These are phyloP conservation scores for Semaprochilodus insignis DNA, from an alignment of 2,797 vertebrate species.

Conservation along the genomic window DNA sequence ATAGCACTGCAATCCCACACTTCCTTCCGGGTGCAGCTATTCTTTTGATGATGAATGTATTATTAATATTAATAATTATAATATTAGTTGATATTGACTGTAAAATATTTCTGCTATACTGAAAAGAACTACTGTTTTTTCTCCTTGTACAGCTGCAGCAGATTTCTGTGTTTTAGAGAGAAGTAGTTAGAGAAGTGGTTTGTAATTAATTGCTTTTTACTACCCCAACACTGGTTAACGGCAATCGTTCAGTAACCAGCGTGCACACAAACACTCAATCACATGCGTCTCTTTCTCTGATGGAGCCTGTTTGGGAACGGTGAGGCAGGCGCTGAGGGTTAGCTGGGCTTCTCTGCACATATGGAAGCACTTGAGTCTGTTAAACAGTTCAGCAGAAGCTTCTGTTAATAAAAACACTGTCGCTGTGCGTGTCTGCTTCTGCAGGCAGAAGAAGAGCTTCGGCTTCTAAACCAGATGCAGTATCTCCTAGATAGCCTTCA, in stretches of 20 bases:
- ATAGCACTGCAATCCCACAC: too few relatives aligned
- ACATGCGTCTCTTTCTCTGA: slow-evolving; percentile 44
- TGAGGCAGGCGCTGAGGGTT: slow-evolving; percentile 1
- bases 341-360: slow-evolving; percentile 23
- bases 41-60: too few relatives aligned
- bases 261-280: slow-evolving; percentile 15
- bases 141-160: too few relatives aligned
- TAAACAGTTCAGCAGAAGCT: slow-evolving; percentile 49
- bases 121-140: too few relatives aligned
- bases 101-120: too few relatives aligned
- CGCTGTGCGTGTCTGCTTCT: slow-evolving; percentile 12
- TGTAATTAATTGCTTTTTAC: too few relatives aligned
- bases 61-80: too few relatives aligned
- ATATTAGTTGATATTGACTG: too few relatives aligned
- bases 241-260: neutral
- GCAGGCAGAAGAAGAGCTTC: neutral
- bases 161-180: too few relatives aligned
- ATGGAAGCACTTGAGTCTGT: slow-evolving; percentile 56
- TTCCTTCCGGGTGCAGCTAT: too few relatives aligned
- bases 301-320: neutral
- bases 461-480: neutral
- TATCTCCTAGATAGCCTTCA: neutral
- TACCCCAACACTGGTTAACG: too few relatives aligned
- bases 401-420: slow-evolving; percentile 36
- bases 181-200: too few relatives aligned